Base-by-base conservation (phyloP, 2,113 vertebrate genomes). In the Oreotragus oreotragus region DNA sequence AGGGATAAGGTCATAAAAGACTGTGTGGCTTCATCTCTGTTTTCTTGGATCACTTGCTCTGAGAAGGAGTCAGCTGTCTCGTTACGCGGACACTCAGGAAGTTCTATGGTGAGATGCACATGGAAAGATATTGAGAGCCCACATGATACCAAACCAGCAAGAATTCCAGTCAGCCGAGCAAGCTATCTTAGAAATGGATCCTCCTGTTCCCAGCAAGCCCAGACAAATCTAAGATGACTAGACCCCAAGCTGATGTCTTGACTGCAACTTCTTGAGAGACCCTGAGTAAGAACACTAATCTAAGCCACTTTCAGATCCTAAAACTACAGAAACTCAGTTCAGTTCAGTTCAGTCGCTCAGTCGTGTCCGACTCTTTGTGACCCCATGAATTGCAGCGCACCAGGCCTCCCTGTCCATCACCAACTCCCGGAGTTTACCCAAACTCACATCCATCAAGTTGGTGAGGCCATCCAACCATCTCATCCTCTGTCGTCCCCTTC, bases 281-380 rank as follows among this genome's bases (percentile, higher is more conserved):
- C 25, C 21, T 47, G 70, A 64, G 21, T 19, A 33, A 62, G 45
- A 85, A n/a, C 17, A 93, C 13, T 13, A 16, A 93, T 8, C 2
- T 30, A 73, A 83, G 73, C 6, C n/a, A 84, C 6, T 53, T 57
- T 57, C 45, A 94, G 28, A 57, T 92, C 5, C 6, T 91, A 49
- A 94, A 80, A 88, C 86, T 77, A 76, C 36, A 53, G 51, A 88
- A 95, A 88, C 28, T 62, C 60, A 76, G 88, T 57, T 64, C 62
- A 33, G 62, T 33, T 64, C 30, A 64, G 30, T 64, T 30, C 58
- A 60, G 12, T 60, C 1, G 2, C 30, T 17, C 62, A n/a, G 62
- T n/a, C 3, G 0, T 64, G 30, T 64, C 15, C 0, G 0, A 64
- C 7, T 64, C 30, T 33, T 64, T 64, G 30, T 0, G 1, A n/a